A percentile compares a stretch with the other conserved stretches of the same genome.
Evolutionary conservation across 1,140 invertebrate genomes (phyloP).

Genomic region (Drosophila teissieri): DNA sequence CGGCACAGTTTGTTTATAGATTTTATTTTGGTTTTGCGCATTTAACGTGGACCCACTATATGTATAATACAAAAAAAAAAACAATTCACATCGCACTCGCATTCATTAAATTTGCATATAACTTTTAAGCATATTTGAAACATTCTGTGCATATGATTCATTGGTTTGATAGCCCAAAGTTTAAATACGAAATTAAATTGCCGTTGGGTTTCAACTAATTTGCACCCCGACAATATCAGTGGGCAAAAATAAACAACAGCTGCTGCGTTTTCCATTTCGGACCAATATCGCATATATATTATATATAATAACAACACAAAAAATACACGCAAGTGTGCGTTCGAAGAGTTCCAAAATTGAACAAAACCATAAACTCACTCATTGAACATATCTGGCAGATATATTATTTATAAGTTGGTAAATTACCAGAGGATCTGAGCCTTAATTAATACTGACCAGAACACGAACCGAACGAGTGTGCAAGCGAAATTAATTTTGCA

Average conservation of each 20-base stretch:
- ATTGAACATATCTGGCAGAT: not conserved
- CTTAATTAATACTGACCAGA: not conserved
- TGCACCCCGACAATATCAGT: slow-evolving; percentile 21
- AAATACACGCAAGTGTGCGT: not conserved
- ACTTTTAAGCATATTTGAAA: slow-evolving; percentile 49
- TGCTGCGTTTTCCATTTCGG: slow-evolving; percentile 12
- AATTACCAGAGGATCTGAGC: not conserved
- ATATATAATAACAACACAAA: slow-evolving; percentile 8
- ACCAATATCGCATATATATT: not conserved
- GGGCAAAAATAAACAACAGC: slow-evolving; percentile 33
- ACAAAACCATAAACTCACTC: slow-evolving; percentile 1
- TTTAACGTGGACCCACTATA: slow-evolving; percentile 9
- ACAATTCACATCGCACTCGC: slow-evolving; percentile 13
- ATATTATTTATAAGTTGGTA: too few species aligned
- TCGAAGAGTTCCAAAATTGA: not conserved
- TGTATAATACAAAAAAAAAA: slow-evolving; percentile 14
- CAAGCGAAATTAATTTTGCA: not conserved
- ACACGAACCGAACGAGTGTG: not conserved
- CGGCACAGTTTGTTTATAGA: slow-evolving; percentile 28
- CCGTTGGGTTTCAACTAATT: slow-evolving; percentile 42
- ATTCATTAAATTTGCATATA: slow-evolving; percentile 52
- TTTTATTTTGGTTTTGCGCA: slow-evolving; percentile 44
- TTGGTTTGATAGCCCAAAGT: slow-evolving; percentile 26
- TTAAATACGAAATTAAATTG: slow-evolving; percentile 55
- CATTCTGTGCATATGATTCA: slow-evolving; percentile 40